phyloP scores from a whole-genome alignment of 2,113 vertebrate genomes.

The Nannospalax galili region DNA sequence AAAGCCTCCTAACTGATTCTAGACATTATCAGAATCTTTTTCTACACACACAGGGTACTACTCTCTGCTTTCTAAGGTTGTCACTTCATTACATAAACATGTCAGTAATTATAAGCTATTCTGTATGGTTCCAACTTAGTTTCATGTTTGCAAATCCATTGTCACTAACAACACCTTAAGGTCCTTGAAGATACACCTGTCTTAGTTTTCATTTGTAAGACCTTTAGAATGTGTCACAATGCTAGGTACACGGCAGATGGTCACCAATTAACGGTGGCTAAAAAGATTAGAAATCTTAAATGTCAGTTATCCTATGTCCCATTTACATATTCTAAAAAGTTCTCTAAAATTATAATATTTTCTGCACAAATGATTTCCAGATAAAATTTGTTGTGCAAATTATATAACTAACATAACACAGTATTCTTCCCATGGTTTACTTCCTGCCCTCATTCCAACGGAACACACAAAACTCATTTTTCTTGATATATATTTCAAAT shows the following conservation, averaged over 20 bases:
- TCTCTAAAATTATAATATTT: conserved; percentile 38
- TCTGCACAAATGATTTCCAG: conserved; percentile 1
- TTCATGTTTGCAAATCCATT: conserved; percentile 48
- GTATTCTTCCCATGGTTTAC: neutral
- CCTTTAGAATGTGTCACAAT: neutral
- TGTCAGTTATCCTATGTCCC: neutral
- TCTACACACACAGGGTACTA: neutral
- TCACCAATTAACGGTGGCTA: neutral
- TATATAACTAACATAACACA: neutral
- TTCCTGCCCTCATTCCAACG: neutral
- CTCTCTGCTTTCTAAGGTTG: neutral
- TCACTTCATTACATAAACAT: neutral
- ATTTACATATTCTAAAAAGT: neutral
- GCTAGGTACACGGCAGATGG: neutral
- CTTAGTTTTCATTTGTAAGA: neutral
- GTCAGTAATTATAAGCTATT: conserved; percentile 21
- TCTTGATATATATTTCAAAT: neutral
- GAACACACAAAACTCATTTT: neutral
- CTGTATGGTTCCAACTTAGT: conserved; percentile 1
- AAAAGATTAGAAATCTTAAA: conserved; percentile 26
- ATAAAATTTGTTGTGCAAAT: neutral
- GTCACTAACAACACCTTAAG: conserved; percentile 40
- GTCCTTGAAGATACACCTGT: neutral
- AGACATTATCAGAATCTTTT: neutral
- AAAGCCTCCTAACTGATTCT: neutral